phyloP scores from a whole-genome alignment of 2,797 vertebrate species.

The Phataginus tetradactyla region DNA sequence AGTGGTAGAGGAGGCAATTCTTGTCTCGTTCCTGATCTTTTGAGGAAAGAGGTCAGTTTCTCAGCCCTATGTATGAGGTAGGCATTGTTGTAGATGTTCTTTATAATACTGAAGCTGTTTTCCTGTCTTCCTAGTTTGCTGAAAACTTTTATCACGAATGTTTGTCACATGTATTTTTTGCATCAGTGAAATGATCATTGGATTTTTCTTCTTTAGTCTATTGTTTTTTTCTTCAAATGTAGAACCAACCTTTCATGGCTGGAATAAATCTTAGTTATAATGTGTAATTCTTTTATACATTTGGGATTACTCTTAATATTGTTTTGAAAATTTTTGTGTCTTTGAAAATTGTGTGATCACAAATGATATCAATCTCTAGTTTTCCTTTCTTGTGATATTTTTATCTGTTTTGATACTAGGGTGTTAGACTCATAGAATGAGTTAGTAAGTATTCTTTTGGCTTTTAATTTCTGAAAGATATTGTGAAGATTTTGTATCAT shows the following conservation, averaged over 20 bases:
- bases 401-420: neutral
- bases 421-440: neutral
- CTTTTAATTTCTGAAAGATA: neutral
- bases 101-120: neutral
- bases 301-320: neutral
- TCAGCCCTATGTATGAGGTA: neutral
- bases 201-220: neutral
- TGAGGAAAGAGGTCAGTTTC: neutral
- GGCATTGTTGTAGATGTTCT: neutral
- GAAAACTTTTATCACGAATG: neutral
- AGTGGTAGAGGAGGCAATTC: neutral
- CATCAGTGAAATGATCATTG: neutral
- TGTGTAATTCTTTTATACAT: neutral
- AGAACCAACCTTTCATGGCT: neutral
- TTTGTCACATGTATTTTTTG: neutral
- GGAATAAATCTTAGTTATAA: neutral
- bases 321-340: neutral
- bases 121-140: neutral
- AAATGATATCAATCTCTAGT: neutral
- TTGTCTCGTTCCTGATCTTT: neutral
- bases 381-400: neutral
- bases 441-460: neutral
- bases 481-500: neutral
- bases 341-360: neutral
- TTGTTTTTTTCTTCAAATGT: neutral